A percentile compares a stretch with the other conserved stretches of the same genome.
Evolutionary conservation across 2,113 vertebrate genomes (phyloP).

Genomic region (Anas platyrhynchos): DNA sequence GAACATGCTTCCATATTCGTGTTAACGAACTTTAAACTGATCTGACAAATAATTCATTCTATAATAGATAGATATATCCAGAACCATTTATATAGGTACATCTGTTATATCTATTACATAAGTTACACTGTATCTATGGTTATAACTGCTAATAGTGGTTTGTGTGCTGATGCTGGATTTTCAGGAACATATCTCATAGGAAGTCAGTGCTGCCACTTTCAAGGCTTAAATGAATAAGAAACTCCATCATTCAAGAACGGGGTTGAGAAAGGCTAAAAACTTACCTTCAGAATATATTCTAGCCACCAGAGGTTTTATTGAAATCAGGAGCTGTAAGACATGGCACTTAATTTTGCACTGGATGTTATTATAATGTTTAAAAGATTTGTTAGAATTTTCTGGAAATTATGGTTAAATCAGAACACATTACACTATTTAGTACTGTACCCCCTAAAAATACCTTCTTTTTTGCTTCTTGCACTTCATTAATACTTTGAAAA

Average conservation of each 20-base stretch:
- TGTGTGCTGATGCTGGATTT: not conserved
- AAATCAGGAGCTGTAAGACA: not conserved
- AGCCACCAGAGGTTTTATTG: not conserved
- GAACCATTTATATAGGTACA: not conserved
- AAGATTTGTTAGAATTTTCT: not conserved
- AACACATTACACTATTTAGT: not conserved
- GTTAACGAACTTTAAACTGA: not conserved
- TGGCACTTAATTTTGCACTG: not conserved
- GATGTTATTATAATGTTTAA: not conserved
- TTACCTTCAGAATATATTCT: not conserved
- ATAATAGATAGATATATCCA: not conserved
- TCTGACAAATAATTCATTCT: not conserved
- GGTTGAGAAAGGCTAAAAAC: not conserved
- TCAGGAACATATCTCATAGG: not conserved
- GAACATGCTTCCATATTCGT: not conserved
- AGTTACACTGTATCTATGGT: not conserved
- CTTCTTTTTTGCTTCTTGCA: rapidly evolving
- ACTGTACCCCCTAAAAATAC: not conserved
- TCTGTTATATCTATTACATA: not conserved
- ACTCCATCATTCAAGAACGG: not conserved
- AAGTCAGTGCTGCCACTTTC: not conserved
- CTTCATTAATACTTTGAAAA: not conserved
- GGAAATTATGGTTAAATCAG: not conserved
- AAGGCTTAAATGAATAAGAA: not conserved
- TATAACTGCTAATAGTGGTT: not conserved